Percentiles rank a stretch among this genome's conserved stretches.
These are phyloP conservation scores for Naso thynnoides DNA, from an alignment of 2,797 vertebrate genomes.

Conservation along the genomic window DNA sequence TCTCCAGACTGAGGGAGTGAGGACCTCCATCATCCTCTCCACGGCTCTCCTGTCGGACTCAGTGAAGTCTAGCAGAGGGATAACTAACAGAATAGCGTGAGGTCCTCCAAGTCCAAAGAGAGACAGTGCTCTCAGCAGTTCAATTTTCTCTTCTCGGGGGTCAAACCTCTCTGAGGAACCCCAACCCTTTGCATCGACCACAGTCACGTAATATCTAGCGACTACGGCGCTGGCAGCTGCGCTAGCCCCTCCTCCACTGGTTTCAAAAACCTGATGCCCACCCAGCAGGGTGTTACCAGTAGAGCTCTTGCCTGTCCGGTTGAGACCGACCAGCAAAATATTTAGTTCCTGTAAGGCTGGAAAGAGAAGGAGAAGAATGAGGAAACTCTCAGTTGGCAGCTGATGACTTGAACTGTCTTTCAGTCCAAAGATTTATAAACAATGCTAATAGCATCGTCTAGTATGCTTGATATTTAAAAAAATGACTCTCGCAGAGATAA, in stretches of 20 bases:
- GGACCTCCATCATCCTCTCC: conserved; percentile 67
- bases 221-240: conserved; percentile 14
- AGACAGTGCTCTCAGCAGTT: conserved; percentile 51
- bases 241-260: conserved; percentile 58
- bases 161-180: conserved; percentile 45
- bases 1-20: conserved; percentile 69
- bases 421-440: conserved; percentile 4
- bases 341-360: conserved; percentile 20
- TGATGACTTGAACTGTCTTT: neutral
- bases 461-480: neutral
- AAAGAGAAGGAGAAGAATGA: conserved; percentile 11
- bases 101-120: conserved; percentile 58
- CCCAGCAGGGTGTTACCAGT: conserved; percentile 67
- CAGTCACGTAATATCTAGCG: conserved; percentile 33
- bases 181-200: conserved; percentile 65
- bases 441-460: neutral
- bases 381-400: conserved; percentile 3
- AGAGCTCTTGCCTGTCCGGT: conserved; percentile 67
- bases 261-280: conserved; percentile 49
- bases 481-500: no score
- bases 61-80: conserved; percentile 66
- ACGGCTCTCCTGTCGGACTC: conserved; percentile 42
- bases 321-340: conserved; percentile 59
- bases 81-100: conserved; percentile 62
- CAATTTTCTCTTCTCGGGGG: conserved; percentile 47